A percentile compares a stretch with the other conserved stretches of the same genome.
Evolutionary conservation across 2,113 vertebrate species (phyloP).

Genomic region (Oreocharis arfaki): DNA sequence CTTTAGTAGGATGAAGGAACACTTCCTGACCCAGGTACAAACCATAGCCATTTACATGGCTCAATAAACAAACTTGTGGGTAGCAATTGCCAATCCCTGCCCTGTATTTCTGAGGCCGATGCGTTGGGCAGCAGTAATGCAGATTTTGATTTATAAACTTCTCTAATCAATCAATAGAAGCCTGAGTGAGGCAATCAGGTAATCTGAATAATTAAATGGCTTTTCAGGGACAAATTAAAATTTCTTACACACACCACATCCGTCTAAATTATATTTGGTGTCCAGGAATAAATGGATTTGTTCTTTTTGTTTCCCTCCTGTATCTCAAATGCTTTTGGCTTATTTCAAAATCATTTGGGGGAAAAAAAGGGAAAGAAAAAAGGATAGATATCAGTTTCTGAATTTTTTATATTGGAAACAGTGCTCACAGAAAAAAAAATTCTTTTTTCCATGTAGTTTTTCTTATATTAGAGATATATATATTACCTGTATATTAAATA

Average conservation of each 20-base stretch:
- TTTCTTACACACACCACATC: slow-evolving; percentile 9
- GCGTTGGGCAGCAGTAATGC: not conserved
- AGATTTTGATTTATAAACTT: slow-evolving; percentile 52
- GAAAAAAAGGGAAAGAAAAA: not conserved
- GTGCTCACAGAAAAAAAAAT: not conserved
- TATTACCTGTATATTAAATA: not conserved
- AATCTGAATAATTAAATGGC: slow-evolving; percentile 64
- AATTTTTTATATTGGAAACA: not conserved
- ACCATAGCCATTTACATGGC: slow-evolving; percentile 26
- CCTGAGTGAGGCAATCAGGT: slow-evolving; percentile 11
- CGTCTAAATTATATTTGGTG: not conserved
- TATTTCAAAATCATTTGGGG: not conserved
- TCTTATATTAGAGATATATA: not conserved
- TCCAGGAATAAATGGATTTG: not conserved
- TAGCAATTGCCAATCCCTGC: not conserved
- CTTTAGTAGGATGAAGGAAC: not conserved
- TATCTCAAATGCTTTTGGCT: not conserved
- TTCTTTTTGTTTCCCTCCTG: not conserved
- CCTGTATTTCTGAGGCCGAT: not conserved
- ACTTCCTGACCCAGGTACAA: slow-evolving; percentile 34
- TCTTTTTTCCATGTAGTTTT: not conserved
- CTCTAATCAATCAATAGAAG: slow-evolving; percentile 44
- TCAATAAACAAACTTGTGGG: slow-evolving; percentile 34
- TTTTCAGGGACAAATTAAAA: slow-evolving; percentile 49
- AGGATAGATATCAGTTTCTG: not conserved